phyloP scores from a whole-genome alignment of 1,140 invertebrate species.

The Chionoecetes opilio region DNA sequence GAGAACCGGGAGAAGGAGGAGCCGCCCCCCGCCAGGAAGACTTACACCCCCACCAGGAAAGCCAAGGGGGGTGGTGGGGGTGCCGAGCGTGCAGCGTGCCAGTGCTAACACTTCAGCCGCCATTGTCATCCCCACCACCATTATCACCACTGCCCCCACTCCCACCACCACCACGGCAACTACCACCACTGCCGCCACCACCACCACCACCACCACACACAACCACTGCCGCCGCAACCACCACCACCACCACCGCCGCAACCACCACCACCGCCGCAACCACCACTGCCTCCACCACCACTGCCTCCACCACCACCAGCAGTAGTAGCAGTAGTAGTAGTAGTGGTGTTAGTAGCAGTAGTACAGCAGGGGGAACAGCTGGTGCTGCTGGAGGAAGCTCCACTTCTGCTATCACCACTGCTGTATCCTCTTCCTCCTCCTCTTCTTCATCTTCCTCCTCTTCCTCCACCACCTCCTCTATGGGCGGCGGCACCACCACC shows the following conservation, averaged over 20 bases:
- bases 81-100: not conserved
- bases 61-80: constrained; percentile 31
- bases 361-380: not conserved
- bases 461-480: constrained; percentile 34
- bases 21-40: constrained; percentile 39
- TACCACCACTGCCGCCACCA: not conserved
- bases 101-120: not conserved
- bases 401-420: not conserved
- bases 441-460: constrained; percentile 32
- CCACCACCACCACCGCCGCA: not conserved
- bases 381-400: not conserved
- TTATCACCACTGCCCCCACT: constrained; percentile 6
- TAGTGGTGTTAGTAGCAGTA: not conserved
- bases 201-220: no score
- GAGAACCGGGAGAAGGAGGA: constrained; percentile 72
- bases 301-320: constrained; percentile 9
- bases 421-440: not conserved
- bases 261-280: no score
- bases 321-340: not conserved
- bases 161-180: constrained; percentile 35
- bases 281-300: not conserved
- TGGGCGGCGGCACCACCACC: constrained; percentile 32
- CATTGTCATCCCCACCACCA: not conserved
- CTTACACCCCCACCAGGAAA: constrained; percentile 65
- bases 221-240: not conserved